Evolutionary conservation across 2,113 vertebrate species (phyloP), one percentile per base, ranked within the genome.

Genomic region (Sinocyclocheilus anophthalmus): DNA sequence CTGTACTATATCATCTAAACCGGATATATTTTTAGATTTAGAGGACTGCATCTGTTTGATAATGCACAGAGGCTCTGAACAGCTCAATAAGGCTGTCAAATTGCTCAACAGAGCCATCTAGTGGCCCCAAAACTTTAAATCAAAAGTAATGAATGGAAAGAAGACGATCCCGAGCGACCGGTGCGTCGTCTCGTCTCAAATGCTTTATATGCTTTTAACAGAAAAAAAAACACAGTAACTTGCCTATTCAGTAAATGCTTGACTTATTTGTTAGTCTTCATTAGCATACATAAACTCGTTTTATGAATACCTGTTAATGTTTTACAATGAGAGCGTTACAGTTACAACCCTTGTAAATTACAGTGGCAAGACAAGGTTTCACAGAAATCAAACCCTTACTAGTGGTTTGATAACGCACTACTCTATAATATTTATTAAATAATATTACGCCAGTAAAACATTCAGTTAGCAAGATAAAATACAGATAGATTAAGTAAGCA

Each of bases 21-120:
- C 10, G 11, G 22, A 20, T 24, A 57, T 73, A 16, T 73, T 24
- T 39, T 5, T 18, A 18, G 42, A 73, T 59, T 70, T 83, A 73
- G 22, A 73, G 50, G 14, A 59, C 67, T 55, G 50, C 33, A 73
- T 76, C n/a, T 65, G 65, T 48, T 70, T 84, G 45, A 50, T 73
- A 24, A 59, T 18, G 26, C 11, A 63, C 81, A 53, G 24, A 18
- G 18, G 7, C 4, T 30, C 16, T 24, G 24, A 48, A 81, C 76
- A 55, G 5, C 76, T 77, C 63, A 80, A 59, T n/a, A 81, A 30
- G 50, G 11, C 50, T 83, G 85, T 81, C 85, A 84, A 14, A 2
- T 73, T 87, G 85, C 88, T 90, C 88, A 88, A 90, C 55, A 86
- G 86, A 83, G 85, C 84, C 90, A 89, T 83, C 90, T 89, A 87